phyloP scores from a whole-genome alignment of 2,113 vertebrate species.

The Cephalopholis sonnerati region DNA sequence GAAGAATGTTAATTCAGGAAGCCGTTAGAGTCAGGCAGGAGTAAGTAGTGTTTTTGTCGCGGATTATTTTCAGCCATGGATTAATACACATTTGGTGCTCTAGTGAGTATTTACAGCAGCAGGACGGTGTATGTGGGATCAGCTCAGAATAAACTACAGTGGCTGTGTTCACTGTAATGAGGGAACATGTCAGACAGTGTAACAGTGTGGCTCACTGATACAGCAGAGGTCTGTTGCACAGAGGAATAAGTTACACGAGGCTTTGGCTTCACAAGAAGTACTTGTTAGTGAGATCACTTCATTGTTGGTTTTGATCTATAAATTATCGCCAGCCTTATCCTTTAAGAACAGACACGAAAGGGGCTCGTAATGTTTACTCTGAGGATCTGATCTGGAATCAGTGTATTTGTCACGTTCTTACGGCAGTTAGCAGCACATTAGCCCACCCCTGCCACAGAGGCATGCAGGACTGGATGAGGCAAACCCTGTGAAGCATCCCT shows the following conservation, averaged over 20 bases:
- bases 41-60: neutral
- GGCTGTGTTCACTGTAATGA: neutral
- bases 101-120: slow-evolving; percentile 1
- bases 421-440: slow-evolving; percentile 35
- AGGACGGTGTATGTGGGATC: neutral
- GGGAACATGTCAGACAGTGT: neutral
- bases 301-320: no score
- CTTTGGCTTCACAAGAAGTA: neutral
- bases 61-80: slow-evolving; percentile 7
- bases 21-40: neutral
- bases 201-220: neutral
- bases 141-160: slow-evolving; percentile 9
- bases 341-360: neutral
- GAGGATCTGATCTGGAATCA: neutral
- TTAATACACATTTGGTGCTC: slow-evolving; percentile 15
- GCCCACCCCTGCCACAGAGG: slow-evolving; percentile 21
- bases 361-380: neutral
- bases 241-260: neutral
- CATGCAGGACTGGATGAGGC: slow-evolving; percentile 28
- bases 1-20: neutral
- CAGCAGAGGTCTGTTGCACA: neutral
- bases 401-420: slow-evolving; percentile 16
- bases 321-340: no score
- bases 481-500: slow-evolving; percentile 62
- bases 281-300: no score